These are phyloP conservation scores for Pterophyllum scalare DNA, from an alignment of 2,113 vertebrate species.

Conservation along the genomic window DNA sequence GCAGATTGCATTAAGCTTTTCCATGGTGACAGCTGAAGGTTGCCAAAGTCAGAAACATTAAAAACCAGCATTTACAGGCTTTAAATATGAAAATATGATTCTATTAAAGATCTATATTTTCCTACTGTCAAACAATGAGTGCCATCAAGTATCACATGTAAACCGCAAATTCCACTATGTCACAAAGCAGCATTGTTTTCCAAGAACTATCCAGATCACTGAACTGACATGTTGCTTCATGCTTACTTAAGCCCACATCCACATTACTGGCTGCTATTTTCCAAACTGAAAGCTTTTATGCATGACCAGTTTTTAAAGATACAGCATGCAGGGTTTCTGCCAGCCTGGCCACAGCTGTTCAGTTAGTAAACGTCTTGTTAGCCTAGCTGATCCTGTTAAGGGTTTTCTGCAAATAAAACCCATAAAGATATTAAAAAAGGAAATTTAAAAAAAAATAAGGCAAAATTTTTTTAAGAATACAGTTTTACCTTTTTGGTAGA, in stretches of 20 bases:
- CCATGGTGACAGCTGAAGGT: accelerated
- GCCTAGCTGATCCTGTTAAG: background rate
- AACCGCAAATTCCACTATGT: background rate
- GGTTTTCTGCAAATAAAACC: too few species aligned
- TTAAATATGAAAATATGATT: background rate
- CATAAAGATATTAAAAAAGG: too few species aligned
- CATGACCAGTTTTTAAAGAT: background rate
- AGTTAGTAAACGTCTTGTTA: too few species aligned
- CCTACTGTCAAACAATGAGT: background rate
- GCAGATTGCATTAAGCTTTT: background rate
- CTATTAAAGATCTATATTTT: background rate
- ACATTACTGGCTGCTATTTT: accelerated
- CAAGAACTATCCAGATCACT: background rate
- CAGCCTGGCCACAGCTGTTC: too few species aligned
- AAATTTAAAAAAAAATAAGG: too few species aligned
- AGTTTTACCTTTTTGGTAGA: too few species aligned
- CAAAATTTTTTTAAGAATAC: too few species aligned
- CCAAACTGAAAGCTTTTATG: background rate
- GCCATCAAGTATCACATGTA: background rate
- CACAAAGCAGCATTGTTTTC: background rate
- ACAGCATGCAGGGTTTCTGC: background rate
- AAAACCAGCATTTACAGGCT: background rate
- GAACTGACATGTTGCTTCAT: background rate
- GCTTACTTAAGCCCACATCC: background rate
- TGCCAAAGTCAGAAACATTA: background rate